Conservation (phyloP, 2,888 invertebrate species). For the Scrobipalpa atriplicella region DNA sequence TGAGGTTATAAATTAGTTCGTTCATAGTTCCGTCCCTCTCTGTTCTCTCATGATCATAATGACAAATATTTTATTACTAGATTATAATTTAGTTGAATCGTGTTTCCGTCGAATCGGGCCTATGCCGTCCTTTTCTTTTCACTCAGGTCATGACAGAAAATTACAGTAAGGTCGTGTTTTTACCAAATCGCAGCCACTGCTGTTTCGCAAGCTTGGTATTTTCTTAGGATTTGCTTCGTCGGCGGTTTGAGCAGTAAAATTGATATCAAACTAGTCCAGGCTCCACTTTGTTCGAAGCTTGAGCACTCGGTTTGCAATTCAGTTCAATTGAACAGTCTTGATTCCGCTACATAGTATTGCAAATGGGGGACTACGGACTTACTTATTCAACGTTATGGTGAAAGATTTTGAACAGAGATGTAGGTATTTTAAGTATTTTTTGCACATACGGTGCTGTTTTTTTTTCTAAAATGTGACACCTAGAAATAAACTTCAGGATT, state of each 20-base stretch:
- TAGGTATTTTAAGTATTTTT: background rate
- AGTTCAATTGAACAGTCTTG: slow-evolving; percentile 15
- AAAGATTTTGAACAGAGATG: background rate
- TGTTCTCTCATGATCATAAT: too few species aligned
- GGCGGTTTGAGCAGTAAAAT: slow-evolving; percentile 15
- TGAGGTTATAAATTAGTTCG: too few species aligned
- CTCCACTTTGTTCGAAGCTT: background rate
- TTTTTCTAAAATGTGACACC: too few species aligned
- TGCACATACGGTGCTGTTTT: too few species aligned
- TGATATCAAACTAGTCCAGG: slow-evolving; percentile 15
- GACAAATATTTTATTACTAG: too few species aligned
- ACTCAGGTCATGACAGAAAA: too few species aligned
- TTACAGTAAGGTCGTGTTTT: too few species aligned
- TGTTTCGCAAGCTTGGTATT: slow-evolving; percentile 1
- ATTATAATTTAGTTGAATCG: too few species aligned
- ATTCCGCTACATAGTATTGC: slow-evolving; percentile 11
- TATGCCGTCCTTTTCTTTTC: too few species aligned
- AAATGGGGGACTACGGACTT: background rate
- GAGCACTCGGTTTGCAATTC: slow-evolving; percentile 4
- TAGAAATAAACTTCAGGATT: too few species aligned
- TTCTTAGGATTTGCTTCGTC: slow-evolving; percentile 8
- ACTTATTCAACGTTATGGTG: background rate
- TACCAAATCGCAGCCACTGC: background rate
- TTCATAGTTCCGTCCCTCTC: too few species aligned
- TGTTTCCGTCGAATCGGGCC: too few species aligned